Evolutionary conservation across 2,888 invertebrate genomes (phyloP), one percentile per base, ranked within the genome.

Genomic region (Trichogramma evanescens): DNA sequence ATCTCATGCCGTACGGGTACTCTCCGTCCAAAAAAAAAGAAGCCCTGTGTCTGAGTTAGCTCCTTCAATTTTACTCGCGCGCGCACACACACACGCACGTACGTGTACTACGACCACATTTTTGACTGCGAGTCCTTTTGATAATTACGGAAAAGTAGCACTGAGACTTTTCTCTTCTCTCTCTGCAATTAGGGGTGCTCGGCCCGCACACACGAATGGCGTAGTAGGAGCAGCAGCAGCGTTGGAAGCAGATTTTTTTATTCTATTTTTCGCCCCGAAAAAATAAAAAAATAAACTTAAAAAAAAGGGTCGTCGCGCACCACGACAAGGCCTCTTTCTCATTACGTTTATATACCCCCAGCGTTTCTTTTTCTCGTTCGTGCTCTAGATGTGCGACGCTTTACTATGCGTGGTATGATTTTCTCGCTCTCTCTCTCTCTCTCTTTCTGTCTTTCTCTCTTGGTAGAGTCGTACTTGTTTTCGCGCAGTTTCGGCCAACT

Each of bases 81-180:
- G 10, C 10, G 10, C 52, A 9, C 43, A 45, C 39, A 50, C 3
- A 10, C 9, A 4, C 39, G 3, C 39, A 39, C 38, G 13, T 50
- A 51, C n/a, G n/a, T 41, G 42, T 40, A 41, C 39, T 39, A 39
- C 4, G 42, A 50, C 7, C 10, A 45, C 39, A 46, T 54, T 48
- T 44, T 43, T 51, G 13, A 39, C 8, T 50, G 13, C 48, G 9
- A 53, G 53, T 62, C 56, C 51, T 62, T 51, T 56, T 58, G 52
- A 58, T 58, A 62, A 58, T 62, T 62, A 62, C 53, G 56, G 38
- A 56, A 56, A 58, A 56, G 56, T 58, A 58, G 49, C 55, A 13
- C 38, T 38, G 58, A 26, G 51, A 49, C 55, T 56, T 59, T 56
- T 49, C 60, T 6, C 13, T 26, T 26, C 26, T 26, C 26, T 26